phyloP scores from a whole-genome alignment of 1,140 invertebrate species.

The Tetragonula clypearis region DNA sequence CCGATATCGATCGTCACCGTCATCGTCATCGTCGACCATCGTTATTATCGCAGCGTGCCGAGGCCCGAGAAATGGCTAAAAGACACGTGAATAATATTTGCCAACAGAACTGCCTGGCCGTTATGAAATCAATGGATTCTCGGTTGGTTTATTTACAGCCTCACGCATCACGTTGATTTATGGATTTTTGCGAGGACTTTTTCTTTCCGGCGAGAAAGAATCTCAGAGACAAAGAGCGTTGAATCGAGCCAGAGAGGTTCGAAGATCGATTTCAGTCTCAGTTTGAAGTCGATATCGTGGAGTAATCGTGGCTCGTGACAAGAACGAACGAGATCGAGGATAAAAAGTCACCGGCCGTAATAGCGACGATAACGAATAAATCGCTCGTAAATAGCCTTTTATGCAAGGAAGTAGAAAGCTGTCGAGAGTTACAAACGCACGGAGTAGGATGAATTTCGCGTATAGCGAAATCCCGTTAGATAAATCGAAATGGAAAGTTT shows the following conservation, averaged over 20 bases:
- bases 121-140: slow-evolving; percentile 45
- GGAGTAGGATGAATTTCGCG: neutral
- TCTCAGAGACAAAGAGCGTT: neutral
- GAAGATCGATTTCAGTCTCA: neutral
- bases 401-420: slow-evolving; percentile 55
- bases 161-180: slow-evolving; percentile 25
- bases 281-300: neutral
- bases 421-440: slow-evolving; percentile 39
- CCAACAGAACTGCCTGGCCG: slow-evolving; percentile 9
- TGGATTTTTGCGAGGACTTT: slow-evolving; percentile 1
- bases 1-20: neutral
- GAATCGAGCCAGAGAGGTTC: neutral
- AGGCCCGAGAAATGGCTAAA: neutral
- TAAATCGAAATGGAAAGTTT: slow-evolving; percentile 56
- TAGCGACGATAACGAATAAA: neutral
- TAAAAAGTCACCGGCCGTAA: neutral
- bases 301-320: neutral
- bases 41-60: neutral
- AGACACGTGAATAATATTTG: slow-evolving; percentile 27
- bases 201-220: slow-evolving; percentile 22
- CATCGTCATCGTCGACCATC: neutral
- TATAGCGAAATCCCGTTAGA: neutral
- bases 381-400: neutral
- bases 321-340: slow-evolving; percentile 10
- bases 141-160: slow-evolving; percentile 37